These are phyloP conservation scores for Myotis findleyi DNA, from an alignment of 2,797 vertebrate species.

Conservation along the genomic window DNA sequence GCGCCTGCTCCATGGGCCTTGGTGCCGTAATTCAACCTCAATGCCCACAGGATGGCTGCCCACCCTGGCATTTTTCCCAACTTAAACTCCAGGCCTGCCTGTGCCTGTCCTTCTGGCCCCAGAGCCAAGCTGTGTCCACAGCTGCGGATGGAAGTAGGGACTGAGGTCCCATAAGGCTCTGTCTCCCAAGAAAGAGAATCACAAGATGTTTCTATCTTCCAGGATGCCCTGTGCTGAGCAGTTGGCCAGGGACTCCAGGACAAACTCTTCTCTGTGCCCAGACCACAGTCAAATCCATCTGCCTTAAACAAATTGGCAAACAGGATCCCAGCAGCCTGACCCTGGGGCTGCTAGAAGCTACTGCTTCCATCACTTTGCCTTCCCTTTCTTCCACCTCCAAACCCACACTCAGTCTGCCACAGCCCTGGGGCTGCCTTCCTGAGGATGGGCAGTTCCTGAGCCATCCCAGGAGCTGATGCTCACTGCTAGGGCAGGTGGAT, in stretches of 20 bases:
- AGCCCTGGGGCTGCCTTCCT: neutral
- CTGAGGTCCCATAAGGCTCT: neutral
- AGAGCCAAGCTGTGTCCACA: neutral
- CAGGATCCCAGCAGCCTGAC: neutral
- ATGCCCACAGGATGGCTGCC: constrained; percentile 37
- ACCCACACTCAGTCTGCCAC: neutral
- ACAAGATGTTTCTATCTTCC: neutral
- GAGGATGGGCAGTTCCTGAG: neutral
- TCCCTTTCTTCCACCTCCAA: neutral
- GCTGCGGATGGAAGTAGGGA: neutral
- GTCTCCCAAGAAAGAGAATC: neutral
- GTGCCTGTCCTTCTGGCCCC: constrained; percentile 1
- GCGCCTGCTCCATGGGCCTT: neutral
- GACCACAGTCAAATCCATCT: neutral
- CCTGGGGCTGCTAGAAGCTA: neutral
- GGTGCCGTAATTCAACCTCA: constrained; percentile 41
- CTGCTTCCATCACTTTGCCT: neutral
- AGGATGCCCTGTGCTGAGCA: neutral
- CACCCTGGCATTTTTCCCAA: constrained; percentile 27
- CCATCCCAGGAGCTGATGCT: neutral
- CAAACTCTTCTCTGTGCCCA: neutral
- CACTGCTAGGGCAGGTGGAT: too few species aligned
- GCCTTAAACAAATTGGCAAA: constrained; percentile 12
- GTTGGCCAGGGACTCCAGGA: neutral
- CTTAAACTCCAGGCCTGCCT: constrained; percentile 1